Conservation (phyloP, 2,888 invertebrate species). For the Callyntrura sp. region DNA sequence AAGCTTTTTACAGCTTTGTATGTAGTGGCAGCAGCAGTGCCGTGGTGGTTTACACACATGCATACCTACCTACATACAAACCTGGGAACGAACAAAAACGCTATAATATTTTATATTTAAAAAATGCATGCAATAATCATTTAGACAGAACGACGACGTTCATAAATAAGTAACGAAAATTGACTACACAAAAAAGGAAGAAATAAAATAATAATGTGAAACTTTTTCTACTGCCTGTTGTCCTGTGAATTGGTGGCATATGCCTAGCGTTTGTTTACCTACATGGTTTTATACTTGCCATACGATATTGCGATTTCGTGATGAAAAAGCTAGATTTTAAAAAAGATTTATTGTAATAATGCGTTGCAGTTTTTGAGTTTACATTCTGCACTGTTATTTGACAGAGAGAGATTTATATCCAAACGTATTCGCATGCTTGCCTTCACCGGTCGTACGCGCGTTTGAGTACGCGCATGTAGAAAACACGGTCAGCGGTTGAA, state of each 20-base stretch:
- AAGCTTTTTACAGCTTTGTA: background rate
- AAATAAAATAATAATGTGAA: background rate
- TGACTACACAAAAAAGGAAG: background rate
- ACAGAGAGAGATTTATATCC: background rate
- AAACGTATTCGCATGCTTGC: background rate
- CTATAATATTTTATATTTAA: conserved; percentile 4
- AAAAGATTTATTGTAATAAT: conserved; percentile 49
- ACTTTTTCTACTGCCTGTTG: too few species aligned
- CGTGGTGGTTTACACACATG: background rate
- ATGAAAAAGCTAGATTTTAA: conserved; percentile 60
- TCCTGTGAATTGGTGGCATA: too few species aligned
- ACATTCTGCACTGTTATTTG: conserved; percentile 5
- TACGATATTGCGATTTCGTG: conserved; percentile 58
- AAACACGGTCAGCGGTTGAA: too few species aligned
- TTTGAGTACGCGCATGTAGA: background rate
- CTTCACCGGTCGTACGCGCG: conserved; percentile 7
- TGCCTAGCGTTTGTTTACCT: too few species aligned
- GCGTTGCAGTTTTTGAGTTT: conserved; percentile 40
- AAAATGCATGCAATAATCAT: background rate
- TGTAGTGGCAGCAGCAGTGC: background rate
- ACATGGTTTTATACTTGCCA: background rate
- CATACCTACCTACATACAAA: too few species aligned
- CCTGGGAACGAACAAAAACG: background rate
- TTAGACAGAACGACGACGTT: background rate
- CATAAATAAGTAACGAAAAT: conserved; percentile 9